Evolutionary conservation across 2,888 invertebrate genomes (phyloP).

Genomic region (Arge pagana): DNA sequence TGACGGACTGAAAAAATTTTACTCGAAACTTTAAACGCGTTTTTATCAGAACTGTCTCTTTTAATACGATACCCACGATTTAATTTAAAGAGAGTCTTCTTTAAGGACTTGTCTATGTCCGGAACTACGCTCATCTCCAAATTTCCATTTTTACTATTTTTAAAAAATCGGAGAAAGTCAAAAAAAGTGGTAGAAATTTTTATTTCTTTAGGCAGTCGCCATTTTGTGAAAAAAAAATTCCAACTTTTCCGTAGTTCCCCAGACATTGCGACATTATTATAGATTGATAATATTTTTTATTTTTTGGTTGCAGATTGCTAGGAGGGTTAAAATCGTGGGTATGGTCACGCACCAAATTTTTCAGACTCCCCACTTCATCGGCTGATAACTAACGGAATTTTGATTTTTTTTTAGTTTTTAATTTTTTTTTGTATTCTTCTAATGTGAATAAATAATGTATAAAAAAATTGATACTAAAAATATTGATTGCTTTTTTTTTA

Average conservation of each 20-base stretch:
- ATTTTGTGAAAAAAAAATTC: conserved; percentile 1
- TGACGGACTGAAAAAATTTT: conserved; percentile 5
- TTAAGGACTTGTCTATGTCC: not conserved
- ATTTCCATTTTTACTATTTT: no score
- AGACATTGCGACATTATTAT: conserved; percentile 2
- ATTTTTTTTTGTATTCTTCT: conserved; percentile 4
- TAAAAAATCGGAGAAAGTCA: not conserved
- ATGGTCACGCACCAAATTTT: conserved; percentile 2
- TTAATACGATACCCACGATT: conserved; percentile 1
- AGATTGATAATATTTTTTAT: conserved; percentile 6
- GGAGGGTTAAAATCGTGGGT: conserved; percentile 4
- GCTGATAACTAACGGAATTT: conserved; percentile 1
- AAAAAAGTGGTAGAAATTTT: conserved; percentile 7
- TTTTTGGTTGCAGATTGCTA: conserved; percentile 3
- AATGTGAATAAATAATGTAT: no score
- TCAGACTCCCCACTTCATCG: conserved; percentile 2
- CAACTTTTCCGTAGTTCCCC: conserved; percentile 4
- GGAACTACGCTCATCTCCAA: not conserved
- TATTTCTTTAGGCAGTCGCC: conserved; percentile 3
- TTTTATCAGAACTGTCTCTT: conserved; percentile 4
- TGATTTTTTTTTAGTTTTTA: not conserved
- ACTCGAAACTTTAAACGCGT: conserved; percentile 6
- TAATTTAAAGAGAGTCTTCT: conserved; percentile 2
- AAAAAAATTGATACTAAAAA: no score
- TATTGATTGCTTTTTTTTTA: no score